phyloP scores from a whole-genome alignment of 2,113 vertebrate species.

The Felis chaus region DNA sequence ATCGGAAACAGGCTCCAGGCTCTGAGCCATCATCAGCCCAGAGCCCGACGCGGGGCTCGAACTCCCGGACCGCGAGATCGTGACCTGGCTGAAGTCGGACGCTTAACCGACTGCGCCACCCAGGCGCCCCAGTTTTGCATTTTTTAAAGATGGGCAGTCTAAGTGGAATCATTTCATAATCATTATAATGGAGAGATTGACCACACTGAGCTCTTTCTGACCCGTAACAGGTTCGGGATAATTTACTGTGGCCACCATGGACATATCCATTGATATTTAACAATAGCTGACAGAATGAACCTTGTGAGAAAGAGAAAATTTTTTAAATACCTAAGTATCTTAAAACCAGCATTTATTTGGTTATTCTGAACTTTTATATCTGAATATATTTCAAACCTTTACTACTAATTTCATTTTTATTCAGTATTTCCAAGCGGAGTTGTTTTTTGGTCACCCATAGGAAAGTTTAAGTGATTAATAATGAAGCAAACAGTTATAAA shows the following conservation, averaged over 20 bases:
- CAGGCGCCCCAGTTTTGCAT: no score
- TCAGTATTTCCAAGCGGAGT: background rate
- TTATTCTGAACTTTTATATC: constrained; percentile 20
- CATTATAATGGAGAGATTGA: background rate
- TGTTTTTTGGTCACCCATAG: background rate
- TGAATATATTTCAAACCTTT: background rate
- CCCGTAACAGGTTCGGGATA: background rate
- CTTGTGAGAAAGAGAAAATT: background rate
- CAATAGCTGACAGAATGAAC: background rate
- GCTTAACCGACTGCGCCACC: no score
- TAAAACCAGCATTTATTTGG: background rate
- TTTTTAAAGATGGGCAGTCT: background rate
- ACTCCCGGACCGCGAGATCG: no score
- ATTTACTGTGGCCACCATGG: background rate
- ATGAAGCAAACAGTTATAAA: background rate
- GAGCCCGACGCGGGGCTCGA: no score
- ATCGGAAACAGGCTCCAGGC: no score
- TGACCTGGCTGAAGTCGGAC: no score
- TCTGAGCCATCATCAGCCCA: no score
- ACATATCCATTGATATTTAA: background rate
- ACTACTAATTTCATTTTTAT: constrained; percentile 15
- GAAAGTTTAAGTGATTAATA: background rate
- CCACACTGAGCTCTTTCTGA: background rate
- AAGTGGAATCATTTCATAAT: background rate
- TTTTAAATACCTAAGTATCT: background rate